phyloP scores from a whole-genome alignment of 2,797 vertebrate species.

The Lithobates pipiens region DNA sequence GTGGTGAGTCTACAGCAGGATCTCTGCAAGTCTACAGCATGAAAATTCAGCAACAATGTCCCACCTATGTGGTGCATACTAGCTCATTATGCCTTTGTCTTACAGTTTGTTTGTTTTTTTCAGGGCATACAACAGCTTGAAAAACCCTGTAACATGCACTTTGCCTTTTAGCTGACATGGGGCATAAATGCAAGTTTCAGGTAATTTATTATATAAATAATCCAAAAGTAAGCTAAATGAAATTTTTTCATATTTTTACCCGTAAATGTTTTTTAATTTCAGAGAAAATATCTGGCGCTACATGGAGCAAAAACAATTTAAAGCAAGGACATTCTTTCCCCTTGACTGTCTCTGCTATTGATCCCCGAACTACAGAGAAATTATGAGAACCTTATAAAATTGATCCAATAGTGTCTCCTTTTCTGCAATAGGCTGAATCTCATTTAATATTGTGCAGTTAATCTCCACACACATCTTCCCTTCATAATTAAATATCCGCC shows the following conservation, averaged over 20 bases:
- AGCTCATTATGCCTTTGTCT: too few relatives aligned
- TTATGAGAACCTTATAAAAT: slow-evolving; percentile 25
- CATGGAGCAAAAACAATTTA: not conserved
- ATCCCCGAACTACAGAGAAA: slow-evolving; percentile 20
- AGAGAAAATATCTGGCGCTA: not conserved
- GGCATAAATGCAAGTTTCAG: not conserved
- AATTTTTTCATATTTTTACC: not conserved
- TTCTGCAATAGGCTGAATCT: slow-evolving; percentile 16
- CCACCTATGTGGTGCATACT: too few relatives aligned
- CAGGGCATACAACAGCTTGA: too few relatives aligned
- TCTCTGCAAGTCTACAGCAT: too few relatives aligned
- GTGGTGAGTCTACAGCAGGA: too few relatives aligned
- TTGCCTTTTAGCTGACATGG: not conserved
- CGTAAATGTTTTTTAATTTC: not conserved
- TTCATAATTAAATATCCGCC: slow-evolving; percentile 34
- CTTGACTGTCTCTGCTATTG: slow-evolving; percentile 21
- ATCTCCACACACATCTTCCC: slow-evolving; percentile 22
- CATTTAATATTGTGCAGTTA: slow-evolving; percentile 20
- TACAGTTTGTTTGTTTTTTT: too few relatives aligned
- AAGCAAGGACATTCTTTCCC: slow-evolving; percentile 17
- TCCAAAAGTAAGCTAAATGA: not conserved
- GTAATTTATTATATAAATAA: not conserved
- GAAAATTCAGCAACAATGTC: too few relatives aligned
- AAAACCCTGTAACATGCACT: too few relatives aligned
- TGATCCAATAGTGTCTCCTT: slow-evolving; percentile 25